These are phyloP conservation scores for Distichodus sexfasciatus DNA, from an alignment of 2,797 vertebrate species.

Conservation along the genomic window DNA sequence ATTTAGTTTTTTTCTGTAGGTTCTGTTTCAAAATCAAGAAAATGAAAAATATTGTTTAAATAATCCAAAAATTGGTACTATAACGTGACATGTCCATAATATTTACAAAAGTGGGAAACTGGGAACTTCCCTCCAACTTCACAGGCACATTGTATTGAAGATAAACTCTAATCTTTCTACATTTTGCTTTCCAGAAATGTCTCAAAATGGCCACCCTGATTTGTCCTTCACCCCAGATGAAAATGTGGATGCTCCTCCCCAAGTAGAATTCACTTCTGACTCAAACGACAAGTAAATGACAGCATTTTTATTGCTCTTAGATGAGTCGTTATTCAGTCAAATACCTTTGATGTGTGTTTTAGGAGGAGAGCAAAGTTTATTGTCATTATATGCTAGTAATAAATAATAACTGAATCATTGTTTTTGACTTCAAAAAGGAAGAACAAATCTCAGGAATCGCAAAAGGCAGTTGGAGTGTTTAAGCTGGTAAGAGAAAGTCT, in stretches of 20 bases:
- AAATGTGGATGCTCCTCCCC: background rate
- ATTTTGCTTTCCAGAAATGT: constrained; percentile 37
- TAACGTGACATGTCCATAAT: no score
- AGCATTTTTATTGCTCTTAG: background rate
- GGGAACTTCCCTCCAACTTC: no score
- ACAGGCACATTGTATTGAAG: no score
- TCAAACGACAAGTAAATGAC: constrained; percentile 38
- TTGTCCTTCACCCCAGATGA: constrained; percentile 44
- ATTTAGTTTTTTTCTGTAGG: no score
- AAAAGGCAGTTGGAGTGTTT: constrained; percentile 61
- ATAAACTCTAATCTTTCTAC: no score
- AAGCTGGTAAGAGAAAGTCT: constrained; percentile 59
- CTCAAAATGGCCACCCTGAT: constrained; percentile 37
- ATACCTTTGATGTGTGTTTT: no score
- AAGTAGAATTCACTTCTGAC: background rate
- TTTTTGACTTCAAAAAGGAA: constrained; percentile 20
- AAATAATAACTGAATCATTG: background rate
- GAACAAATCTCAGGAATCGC: constrained; percentile 34
- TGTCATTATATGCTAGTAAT: no score
- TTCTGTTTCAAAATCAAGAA: background rate
- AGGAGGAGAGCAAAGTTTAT: no score
- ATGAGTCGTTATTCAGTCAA: background rate
- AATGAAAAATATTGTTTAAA: no score
- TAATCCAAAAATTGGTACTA: no score
- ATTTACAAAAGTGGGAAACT: no score